phyloP scores from a whole-genome alignment of 2,113 vertebrate species.

The Corythaeola cristata region DNA sequence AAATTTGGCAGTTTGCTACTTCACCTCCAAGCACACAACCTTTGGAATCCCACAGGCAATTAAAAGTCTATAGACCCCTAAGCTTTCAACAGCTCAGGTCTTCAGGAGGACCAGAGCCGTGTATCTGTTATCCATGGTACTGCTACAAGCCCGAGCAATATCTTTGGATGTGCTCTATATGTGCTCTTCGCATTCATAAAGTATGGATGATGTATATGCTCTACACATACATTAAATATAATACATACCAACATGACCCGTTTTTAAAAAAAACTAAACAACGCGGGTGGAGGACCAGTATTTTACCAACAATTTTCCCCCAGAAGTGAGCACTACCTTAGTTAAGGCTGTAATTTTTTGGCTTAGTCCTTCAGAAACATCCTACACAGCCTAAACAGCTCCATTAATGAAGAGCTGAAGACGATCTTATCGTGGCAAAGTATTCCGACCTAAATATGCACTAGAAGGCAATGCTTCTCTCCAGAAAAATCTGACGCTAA shows the following conservation, averaged over 20 bases:
- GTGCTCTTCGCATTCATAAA: not conserved
- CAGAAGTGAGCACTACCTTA: not conserved
- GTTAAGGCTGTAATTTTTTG: too few relatives aligned
- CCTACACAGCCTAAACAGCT: not conserved
- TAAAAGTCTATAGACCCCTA: too few relatives aligned
- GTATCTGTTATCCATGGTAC: too few relatives aligned
- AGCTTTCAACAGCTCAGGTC: not conserved
- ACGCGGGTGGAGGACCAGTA: not conserved
- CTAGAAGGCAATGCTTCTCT: not conserved
- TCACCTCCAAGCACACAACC: not conserved
- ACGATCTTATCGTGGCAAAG: not conserved
- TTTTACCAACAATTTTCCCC: not conserved
- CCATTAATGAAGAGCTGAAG: not conserved
- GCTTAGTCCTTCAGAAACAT: not conserved
- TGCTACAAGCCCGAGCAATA: rapidly evolving
- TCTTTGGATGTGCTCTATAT: rapidly evolving
- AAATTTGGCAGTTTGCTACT: not conserved
- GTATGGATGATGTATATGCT: not conserved
- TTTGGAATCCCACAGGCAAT: not conserved
- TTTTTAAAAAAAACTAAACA: not conserved
- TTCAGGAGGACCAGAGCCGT: not conserved
- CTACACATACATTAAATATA: not conserved
- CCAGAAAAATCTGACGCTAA: not conserved
- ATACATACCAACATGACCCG: not conserved
- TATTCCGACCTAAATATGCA: not conserved